phyloP scores from a whole-genome alignment of 2,888 invertebrate genomes.

The Trichogramma evanescens region DNA sequence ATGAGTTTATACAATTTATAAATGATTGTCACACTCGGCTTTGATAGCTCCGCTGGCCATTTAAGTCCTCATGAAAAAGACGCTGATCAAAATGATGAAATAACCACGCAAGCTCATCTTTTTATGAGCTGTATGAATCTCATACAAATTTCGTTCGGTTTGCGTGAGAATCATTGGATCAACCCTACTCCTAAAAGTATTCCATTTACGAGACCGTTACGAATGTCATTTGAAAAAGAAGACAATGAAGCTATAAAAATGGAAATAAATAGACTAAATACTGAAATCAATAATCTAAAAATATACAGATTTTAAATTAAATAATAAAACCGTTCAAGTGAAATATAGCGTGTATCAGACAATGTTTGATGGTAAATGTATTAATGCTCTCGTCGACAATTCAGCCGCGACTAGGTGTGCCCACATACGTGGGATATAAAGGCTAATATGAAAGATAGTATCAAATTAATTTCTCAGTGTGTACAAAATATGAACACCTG shows the following conservation, averaged over 20 bases:
- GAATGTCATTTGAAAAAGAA: constrained; percentile 4
- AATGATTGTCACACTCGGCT: not conserved
- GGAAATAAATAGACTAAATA: not conserved
- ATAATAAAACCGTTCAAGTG: not conserved
- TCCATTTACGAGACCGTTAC: not conserved
- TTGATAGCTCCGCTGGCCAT: constrained; percentile 8
- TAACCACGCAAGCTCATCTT: not conserved
- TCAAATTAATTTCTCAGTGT: no score
- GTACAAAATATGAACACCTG: no score
- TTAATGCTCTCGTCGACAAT: not conserved
- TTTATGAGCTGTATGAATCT: constrained; percentile 1
- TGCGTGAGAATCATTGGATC: not conserved
- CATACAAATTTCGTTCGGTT: not conserved
- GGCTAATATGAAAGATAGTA: no score
- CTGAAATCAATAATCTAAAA: not conserved
- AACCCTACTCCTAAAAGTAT: constrained; percentile 5
- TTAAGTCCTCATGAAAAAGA: constrained; percentile 3
- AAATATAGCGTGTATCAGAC: not conserved
- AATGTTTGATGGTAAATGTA: constrained; percentile 1
- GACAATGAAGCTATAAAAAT: not conserved
- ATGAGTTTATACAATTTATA: not conserved
- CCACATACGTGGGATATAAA: no score
- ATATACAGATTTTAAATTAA: not conserved
- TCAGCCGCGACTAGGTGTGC: not conserved
- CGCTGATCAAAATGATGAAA: not conserved